A percentile compares a stretch with the other conserved stretches of the same genome.
These are phyloP conservation scores for Brenthis hecate DNA, from an alignment of 2,888 invertebrate species.

Conservation along the genomic window DNA sequence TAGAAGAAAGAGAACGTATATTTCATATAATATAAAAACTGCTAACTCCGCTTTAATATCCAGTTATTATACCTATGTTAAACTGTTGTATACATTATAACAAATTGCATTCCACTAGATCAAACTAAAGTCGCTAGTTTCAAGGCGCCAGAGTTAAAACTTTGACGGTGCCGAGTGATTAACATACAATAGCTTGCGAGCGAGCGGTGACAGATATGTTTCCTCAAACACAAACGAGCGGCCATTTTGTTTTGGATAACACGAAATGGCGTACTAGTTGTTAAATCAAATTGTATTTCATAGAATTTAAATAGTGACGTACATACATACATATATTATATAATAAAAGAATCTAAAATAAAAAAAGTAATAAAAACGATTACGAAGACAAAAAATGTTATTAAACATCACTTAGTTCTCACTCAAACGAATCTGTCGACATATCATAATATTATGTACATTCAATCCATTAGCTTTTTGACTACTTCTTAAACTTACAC, in stretches of 20 bases:
- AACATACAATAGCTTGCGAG: conserved; percentile 81
- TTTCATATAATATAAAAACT: neutral
- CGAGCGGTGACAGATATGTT: conserved; percentile 78
- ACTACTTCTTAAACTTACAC: too few relatives aligned
- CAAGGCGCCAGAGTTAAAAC: conserved; percentile 65
- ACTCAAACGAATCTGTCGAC: too few relatives aligned
- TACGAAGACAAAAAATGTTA: too few relatives aligned
- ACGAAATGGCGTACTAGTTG: conserved; percentile 63
- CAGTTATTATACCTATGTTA: conserved; percentile 3
- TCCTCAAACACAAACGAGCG: conserved; percentile 75
- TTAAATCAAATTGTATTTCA: conserved; percentile 11
- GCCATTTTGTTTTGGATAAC: conserved; percentile 73
- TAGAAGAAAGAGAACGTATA: too few relatives aligned
- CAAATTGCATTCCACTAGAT: conserved; percentile 12
- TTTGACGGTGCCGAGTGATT: conserved; percentile 74
- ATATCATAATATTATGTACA: too few relatives aligned
- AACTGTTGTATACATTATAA: conserved; percentile 4
- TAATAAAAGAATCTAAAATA: neutral
- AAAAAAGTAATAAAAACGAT: neutral
- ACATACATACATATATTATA: neutral
- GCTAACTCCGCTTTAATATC: neutral
- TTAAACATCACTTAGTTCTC: neutral
- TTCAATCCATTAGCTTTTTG: too few relatives aligned
- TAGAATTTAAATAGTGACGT: neutral
- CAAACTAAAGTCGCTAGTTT: conserved; percentile 49